phyloP scores from a whole-genome alignment of 2,888 invertebrate genomes.

The Chaitophorus viminalis region DNA sequence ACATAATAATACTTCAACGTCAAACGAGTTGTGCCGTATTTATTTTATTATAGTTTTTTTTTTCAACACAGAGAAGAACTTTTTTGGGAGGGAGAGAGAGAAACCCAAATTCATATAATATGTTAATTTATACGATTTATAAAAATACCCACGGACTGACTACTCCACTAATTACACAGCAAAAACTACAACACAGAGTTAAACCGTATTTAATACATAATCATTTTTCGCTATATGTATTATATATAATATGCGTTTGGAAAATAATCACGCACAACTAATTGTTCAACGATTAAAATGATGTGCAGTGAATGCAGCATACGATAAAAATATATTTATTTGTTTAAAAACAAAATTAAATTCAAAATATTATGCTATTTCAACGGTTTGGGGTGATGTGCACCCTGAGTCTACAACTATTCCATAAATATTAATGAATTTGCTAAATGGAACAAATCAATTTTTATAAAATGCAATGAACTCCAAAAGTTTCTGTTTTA shows the following conservation, averaged over 20 bases:
- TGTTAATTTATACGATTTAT: slow-evolving; percentile 17
- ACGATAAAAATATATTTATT: not conserved
- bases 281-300: not conserved
- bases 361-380: no score
- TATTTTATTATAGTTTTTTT: no score
- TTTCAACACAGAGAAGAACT: not conserved
- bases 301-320: not conserved
- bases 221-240: not conserved
- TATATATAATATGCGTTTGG: not conserved
- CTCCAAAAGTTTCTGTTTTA: not conserved
- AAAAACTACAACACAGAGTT: not conserved
- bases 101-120: not conserved
- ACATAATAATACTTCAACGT: not conserved
- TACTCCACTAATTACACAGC: not conserved
- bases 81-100: not conserved
- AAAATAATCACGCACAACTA: not conserved
- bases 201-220: not conserved
- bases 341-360: not conserved
- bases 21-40: not conserved
- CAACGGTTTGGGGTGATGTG: no score
- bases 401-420: no score
- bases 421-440: no score
- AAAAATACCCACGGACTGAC: not conserved
- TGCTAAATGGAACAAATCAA: no score
- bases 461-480: not conserved